phyloP scores from a whole-genome alignment of 1,140 invertebrate species.

The Drosophila tropicalis region DNA sequence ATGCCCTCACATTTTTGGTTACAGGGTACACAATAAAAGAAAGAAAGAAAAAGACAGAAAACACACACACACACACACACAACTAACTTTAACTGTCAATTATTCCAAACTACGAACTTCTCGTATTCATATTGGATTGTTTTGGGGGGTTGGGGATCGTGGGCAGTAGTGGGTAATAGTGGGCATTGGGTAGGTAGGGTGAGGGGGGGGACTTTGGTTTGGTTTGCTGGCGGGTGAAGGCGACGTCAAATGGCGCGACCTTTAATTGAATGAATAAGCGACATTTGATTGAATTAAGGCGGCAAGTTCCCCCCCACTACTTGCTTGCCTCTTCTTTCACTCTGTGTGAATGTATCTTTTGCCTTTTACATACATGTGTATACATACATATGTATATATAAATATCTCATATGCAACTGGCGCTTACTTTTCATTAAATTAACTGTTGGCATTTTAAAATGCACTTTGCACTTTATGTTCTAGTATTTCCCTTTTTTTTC shows the following conservation, averaged over 20 bases:
- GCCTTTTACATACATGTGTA: neutral
- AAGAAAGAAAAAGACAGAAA: neutral
- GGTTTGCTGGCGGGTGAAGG: slow-evolving; percentile 27
- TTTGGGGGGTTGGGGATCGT: neutral
- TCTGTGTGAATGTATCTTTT: slow-evolving; percentile 5
- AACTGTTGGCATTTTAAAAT: slow-evolving; percentile 20
- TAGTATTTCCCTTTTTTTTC: neutral
- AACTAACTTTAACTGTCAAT: slow-evolving; percentile 70
- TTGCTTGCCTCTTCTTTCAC: neutral
- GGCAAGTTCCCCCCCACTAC: slow-evolving; percentile 15
- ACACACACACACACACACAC: neutral
- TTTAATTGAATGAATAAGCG: slow-evolving; percentile 83
- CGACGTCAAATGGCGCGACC: slow-evolving; percentile 78
- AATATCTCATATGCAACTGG: slow-evolving; percentile 16
- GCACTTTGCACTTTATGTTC: slow-evolving; percentile 26
- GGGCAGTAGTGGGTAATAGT: neutral
- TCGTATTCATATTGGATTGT: slow-evolving; percentile 14
- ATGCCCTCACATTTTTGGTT: neutral
- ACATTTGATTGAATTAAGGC: slow-evolving; percentile 81
- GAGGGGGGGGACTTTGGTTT: neutral
- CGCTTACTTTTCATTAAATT: slow-evolving; percentile 18
- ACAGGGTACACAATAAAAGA: neutral
- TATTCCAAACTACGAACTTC: slow-evolving; percentile 50
- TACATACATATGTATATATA: too few species aligned
- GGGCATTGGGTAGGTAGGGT: neutral